Evolutionary conservation across 2,888 invertebrate species (phyloP).

Genomic region (Julus scandinavius): DNA sequence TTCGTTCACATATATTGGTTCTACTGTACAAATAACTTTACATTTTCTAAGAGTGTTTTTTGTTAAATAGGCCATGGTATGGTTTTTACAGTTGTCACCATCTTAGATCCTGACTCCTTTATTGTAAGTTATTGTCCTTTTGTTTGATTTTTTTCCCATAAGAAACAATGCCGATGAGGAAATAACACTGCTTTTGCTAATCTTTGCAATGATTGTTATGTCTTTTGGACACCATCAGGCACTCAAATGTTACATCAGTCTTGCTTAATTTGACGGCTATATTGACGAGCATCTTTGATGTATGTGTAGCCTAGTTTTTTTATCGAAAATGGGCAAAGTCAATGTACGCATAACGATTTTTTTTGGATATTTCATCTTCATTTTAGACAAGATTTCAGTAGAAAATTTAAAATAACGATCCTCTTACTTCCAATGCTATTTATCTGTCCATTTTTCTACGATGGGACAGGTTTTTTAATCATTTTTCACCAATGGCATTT

Average conservation of each 20-base stretch:
- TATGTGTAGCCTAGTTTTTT: neutral
- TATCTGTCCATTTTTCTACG: neutral
- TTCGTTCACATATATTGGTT: too few species aligned
- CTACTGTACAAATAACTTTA: too few species aligned
- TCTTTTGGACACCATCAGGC: neutral
- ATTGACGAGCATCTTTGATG: neutral
- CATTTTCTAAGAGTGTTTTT: too few species aligned
- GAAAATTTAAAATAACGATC: neutral
- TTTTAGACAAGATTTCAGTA: slow-evolving; percentile 14
- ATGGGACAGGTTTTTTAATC: neutral
- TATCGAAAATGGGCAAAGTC: neutral
- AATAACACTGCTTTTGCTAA: neutral
- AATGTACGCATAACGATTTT: slow-evolving; percentile 21
- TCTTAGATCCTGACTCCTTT: too few species aligned
- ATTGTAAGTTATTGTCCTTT: neutral
- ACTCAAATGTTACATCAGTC: neutral
- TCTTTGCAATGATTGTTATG: neutral
- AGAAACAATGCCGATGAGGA: neutral
- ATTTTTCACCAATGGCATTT: slow-evolving; percentile 7
- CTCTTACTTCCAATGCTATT: neutral
- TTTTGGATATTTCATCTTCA: slow-evolving; percentile 2
- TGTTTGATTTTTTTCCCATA: neutral
- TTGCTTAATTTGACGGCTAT: neutral
- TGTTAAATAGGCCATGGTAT: too few species aligned
- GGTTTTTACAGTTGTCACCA: too few species aligned